Conservation (phyloP, 2,888 invertebrate species). For the Rhorus exstirpatorius region DNA sequence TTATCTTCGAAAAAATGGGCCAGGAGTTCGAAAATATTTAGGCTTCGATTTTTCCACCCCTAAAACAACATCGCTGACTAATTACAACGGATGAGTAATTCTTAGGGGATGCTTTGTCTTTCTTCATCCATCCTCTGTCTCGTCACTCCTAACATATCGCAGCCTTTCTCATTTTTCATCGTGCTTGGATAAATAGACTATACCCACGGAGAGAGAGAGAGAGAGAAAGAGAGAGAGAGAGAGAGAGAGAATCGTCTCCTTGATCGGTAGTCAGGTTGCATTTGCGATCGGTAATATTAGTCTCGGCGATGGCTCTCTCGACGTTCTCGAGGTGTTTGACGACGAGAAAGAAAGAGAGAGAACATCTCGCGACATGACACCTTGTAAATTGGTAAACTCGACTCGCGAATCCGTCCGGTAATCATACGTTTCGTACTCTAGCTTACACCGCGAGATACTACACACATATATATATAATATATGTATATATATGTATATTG, state of each 20-base stretch:
- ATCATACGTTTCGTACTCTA: conserved; percentile 64
- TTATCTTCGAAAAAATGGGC: no score
- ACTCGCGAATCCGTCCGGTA: conserved; percentile 68
- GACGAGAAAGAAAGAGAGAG: conserved; percentile 20
- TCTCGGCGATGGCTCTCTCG: conserved; percentile 31
- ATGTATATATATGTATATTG: background rate
- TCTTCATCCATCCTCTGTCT: no score
- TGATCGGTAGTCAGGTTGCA: conserved; percentile 28
- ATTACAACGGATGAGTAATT: no score
- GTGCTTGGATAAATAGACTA: no score
- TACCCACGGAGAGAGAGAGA: no score
- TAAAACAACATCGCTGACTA: no score
- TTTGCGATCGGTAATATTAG: conserved; percentile 28
- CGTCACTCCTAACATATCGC: no score
- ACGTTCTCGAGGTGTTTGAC: conserved; percentile 40
- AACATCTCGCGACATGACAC: conserved; percentile 34
- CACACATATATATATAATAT: background rate
- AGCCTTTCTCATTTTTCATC: no score
- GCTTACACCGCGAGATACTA: background rate
- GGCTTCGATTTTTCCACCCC: no score
- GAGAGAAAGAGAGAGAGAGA: background rate
- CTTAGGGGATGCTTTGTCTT: no score
- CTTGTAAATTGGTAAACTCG: conserved; percentile 59
- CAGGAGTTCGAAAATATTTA: no score
- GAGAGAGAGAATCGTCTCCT: background rate